Percentiles rank a stretch among this genome's conserved stretches.
These are phyloP conservation scores for Phengaris alcon DNA, from an alignment of 2,888 invertebrate species.

Conservation along the genomic window DNA sequence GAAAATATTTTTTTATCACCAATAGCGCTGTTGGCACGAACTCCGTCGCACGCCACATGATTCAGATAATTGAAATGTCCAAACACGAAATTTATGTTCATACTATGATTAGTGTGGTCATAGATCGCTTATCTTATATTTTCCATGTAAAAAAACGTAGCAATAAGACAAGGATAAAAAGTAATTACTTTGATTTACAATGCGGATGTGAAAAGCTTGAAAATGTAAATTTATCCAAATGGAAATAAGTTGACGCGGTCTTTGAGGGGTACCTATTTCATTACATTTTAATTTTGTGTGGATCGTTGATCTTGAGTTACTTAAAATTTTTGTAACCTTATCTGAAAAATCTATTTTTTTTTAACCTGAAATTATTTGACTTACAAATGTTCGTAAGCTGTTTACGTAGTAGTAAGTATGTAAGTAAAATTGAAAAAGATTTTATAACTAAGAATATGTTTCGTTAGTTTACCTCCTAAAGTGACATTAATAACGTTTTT, in stretches of 20 bases:
- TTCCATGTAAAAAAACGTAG: background rate
- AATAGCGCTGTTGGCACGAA: constrained; percentile 56
- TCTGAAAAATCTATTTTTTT: background rate
- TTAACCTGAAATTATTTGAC: background rate
- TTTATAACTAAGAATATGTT: too few relatives aligned
- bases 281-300: constrained; percentile 13
- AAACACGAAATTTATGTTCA: constrained; percentile 73
- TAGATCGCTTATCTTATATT: constrained; percentile 22
- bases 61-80: constrained; percentile 77
- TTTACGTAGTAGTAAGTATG: too few relatives aligned
- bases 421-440: too few relatives aligned
- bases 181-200: constrained; percentile 22
- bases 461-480: too few relatives aligned
- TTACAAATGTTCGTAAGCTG: too few relatives aligned
- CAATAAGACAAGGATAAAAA: constrained; percentile 9
- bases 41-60: constrained; percentile 73
- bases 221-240: constrained; percentile 19
- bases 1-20: constrained; percentile 9
- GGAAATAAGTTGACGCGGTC: constrained; percentile 4
- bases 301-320: constrained; percentile 11
- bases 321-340: background rate
- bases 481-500: too few relatives aligned
- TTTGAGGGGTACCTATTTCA: constrained; percentile 5
- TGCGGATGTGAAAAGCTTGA: constrained; percentile 5
- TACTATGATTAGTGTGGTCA: constrained; percentile 53